phyloP scores from a whole-genome alignment of 2,113 vertebrate species.

The Marcusenius ussheri region DNA sequence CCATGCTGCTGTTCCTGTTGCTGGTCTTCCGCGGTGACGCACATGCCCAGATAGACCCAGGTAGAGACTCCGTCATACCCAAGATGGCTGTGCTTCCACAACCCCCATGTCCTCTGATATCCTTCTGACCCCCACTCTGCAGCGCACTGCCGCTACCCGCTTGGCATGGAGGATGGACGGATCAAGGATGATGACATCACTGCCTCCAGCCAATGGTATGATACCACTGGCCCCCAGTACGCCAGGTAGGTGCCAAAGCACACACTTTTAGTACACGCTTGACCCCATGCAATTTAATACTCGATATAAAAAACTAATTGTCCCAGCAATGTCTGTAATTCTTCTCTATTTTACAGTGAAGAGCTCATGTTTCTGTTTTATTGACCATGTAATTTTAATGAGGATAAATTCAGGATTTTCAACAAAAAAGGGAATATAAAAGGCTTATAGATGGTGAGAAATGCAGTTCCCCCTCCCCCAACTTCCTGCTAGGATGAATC shows the following conservation, averaged over 20 bases:
- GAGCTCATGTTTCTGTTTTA: background rate
- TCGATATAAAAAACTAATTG: background rate
- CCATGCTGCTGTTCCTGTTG: conserved; percentile 80
- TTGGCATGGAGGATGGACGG: conserved; percentile 81
- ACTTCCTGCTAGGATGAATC: conserved; percentile 60
- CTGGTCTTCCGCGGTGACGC: conserved; percentile 65
- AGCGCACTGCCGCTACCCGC: conserved; percentile 76
- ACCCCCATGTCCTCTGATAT: background rate
- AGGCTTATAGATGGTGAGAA: background rate
- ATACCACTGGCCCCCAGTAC: conserved; percentile 76
- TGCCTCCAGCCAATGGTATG: conserved; percentile 81
- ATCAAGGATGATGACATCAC: conserved; percentile 76
- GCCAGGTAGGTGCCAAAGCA: conserved; percentile 60
- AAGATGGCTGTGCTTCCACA: background rate
- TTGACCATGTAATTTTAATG: background rate
- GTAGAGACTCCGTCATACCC: conserved; percentile 45
- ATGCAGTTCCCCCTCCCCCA: background rate
- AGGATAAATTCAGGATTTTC: background rate
- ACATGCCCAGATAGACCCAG: conserved; percentile 70
- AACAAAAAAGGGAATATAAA: background rate
- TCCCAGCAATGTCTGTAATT: background rate
- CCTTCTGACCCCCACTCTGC: conserved; percentile 14
- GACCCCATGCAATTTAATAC: background rate
- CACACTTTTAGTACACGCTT: background rate
- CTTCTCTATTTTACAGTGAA: background rate